phyloP scores from a whole-genome alignment of 2,888 invertebrate genomes.

The Harpalus rubripes region DNA sequence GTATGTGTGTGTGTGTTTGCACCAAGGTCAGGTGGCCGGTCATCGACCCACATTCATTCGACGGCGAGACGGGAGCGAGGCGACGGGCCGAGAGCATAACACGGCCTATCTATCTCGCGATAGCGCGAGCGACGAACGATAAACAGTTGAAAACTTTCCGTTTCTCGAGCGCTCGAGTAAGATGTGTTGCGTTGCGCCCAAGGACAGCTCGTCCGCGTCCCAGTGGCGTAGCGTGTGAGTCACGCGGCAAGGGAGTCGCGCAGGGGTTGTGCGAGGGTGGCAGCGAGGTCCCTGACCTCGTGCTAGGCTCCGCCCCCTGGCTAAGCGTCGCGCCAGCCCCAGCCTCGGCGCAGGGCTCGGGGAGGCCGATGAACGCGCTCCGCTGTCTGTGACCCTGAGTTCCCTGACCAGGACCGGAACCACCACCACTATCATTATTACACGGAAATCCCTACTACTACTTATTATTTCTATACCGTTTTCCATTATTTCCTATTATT shows the following conservation, averaged over 20 bases:
- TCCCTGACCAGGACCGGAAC: conserved; percentile 43
- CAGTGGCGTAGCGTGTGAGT: conserved; percentile 52
- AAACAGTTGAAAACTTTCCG: conserved; percentile 64
- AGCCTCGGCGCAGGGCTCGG: conserved; percentile 71
- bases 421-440: conserved; percentile 17
- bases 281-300: conserved; percentile 68
- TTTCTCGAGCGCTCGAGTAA: conserved; percentile 35
- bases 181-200: conserved; percentile 13
- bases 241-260: conserved; percentile 28
- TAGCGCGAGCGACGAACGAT: conserved; percentile 66
- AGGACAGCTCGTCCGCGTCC: conserved; percentile 10
- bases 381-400: conserved; percentile 49
- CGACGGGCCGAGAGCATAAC: conserved; percentile 58
- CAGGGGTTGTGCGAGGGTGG: background rate
- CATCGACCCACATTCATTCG: conserved; percentile 62
- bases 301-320: conserved; percentile 54
- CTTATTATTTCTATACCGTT: background rate
- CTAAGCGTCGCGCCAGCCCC: conserved; percentile 39
- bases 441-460: conserved; percentile 18
- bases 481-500: conserved; percentile 1
- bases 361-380: conserved; percentile 63
- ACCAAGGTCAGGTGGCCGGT: conserved; percentile 62
- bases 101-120: conserved; percentile 64
- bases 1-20: conserved; percentile 14
- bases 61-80: conserved; percentile 48